phyloP scores from a whole-genome alignment of 2,888 invertebrate species.

The Hyposoter didymator region DNA sequence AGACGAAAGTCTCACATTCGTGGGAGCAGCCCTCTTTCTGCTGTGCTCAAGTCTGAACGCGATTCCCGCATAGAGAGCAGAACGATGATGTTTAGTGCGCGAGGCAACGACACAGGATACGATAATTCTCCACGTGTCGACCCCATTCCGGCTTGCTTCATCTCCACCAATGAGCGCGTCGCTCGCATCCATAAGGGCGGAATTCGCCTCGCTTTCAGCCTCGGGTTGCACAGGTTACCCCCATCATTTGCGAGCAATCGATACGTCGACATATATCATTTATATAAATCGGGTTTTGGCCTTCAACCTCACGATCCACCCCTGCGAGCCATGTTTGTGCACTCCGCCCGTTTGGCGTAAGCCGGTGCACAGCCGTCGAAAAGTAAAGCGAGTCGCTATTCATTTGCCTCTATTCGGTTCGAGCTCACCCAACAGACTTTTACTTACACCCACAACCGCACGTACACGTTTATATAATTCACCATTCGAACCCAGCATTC shows the following conservation, averaged over 20 bases:
- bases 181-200: conserved; percentile 15
- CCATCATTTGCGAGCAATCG: conserved; percentile 23
- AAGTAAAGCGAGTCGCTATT: conserved; percentile 66
- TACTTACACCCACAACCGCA: background rate
- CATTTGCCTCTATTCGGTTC: conserved; percentile 50
- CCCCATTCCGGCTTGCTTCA: conserved; percentile 5
- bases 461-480: conserved; percentile 1
- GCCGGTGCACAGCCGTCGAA: conserved; percentile 61
- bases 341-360: conserved; percentile 65
- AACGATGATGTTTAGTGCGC: conserved; percentile 22
- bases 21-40: conserved; percentile 5
- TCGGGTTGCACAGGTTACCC: conserved; percentile 5
- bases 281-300: conserved; percentile 50
- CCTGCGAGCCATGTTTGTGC: conserved; percentile 60
- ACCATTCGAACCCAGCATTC: background rate
- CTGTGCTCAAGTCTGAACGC: conserved; percentile 15
- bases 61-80: conserved; percentile 18
- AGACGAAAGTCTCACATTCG: conserved; percentile 60
- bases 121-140: conserved; percentile 31
- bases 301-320: conserved; percentile 49
- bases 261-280: conserved; percentile 6
- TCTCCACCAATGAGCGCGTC: background rate
- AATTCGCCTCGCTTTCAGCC: background rate
- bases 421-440: background rate
- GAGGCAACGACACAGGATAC: conserved; percentile 20